Evolutionary conservation across 2,888 invertebrate genomes (phyloP).

Genomic region (Scaptomyza cyrtandrae): DNA sequence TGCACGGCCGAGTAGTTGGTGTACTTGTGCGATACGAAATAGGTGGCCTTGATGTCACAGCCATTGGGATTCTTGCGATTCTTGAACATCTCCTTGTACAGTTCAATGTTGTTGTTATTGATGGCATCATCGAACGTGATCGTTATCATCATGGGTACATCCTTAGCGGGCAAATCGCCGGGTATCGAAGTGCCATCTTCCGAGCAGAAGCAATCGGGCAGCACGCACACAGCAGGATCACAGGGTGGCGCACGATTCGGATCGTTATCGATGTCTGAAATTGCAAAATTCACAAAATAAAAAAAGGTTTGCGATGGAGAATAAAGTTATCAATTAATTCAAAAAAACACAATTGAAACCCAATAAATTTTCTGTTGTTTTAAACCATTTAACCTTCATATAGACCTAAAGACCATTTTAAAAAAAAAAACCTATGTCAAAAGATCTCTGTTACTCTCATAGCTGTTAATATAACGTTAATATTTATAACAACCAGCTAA

Average conservation of each 20-base stretch:
- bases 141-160: conserved; percentile 97
- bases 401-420: no score
- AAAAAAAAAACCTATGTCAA: no score
- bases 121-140: conserved; percentile 97
- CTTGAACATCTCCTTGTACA: conserved; percentile 96
- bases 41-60: conserved; percentile 96
- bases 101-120: conserved; percentile 96
- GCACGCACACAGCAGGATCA: conserved; percentile 92
- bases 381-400: no score
- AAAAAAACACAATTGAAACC: no score
- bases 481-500: no score
- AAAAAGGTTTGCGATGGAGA: not conserved
- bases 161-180: conserved; percentile 92
- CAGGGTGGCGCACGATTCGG: conserved; percentile 96
- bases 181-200: conserved; percentile 95
- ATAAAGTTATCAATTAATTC: no score
- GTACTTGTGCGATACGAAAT: conserved; percentile 96
- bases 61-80: conserved; percentile 96
- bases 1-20: conserved; percentile 97
- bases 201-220: conserved; percentile 97
- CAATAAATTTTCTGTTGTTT: no score
- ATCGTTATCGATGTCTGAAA: conserved; percentile 94
- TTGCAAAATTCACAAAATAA: conserved; percentile 1
- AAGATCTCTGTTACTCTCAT: no score
- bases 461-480: no score